Base-by-base conservation (phyloP, 2,797 vertebrate species). In the Poeciliopsis infans region DNA sequence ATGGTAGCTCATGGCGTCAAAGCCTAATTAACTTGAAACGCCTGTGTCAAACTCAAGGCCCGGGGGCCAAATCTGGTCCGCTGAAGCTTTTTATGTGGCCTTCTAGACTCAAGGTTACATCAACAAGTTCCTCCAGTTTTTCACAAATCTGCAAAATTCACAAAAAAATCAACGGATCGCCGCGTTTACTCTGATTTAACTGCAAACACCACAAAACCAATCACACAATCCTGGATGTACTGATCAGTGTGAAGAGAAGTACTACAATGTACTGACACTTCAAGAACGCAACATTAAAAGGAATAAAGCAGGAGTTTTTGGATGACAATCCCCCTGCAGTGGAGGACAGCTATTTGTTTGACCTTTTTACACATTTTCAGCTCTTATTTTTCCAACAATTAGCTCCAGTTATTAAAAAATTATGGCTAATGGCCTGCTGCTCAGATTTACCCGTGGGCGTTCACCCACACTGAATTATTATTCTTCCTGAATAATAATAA, bases 401-500 rank as follows among this genome's bases (percentile, higher is more conserved):
- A 59, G 45, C 39, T 6, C 10, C 61, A 47, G 39, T 69, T 64
- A 79, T 64, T 79, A 55, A 75, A 51, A 82, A 74, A 13, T 25
- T 1, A 76, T 71, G 2, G 43, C 41, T 75, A 41, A 41, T 68
- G 8, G 64, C 64, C 39, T 28, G 51, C 49, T 47, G 47, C 33
- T 55, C 68, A 74, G 2, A 72, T 87, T 72, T 33, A 80, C 33
- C 43, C 46, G 36, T 49, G 41, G 16, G 53, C 57, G 43, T 51
- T 69, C 2, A 76, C 43, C 33, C 28, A 59, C 7, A 80, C 55
- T 72, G 53, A 49, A 47, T 83, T 72, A 36, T 75, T 3, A 12
- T 64, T 85, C 75, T 86, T 86, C 81, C 85, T 82, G 64, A 83
- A 79, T 87, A 41, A 41, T 41, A 41, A 41, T 41, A 41, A 41